Base-by-base conservation (phyloP, 2,888 invertebrate genomes). In the Apeira syringaria region DNA sequence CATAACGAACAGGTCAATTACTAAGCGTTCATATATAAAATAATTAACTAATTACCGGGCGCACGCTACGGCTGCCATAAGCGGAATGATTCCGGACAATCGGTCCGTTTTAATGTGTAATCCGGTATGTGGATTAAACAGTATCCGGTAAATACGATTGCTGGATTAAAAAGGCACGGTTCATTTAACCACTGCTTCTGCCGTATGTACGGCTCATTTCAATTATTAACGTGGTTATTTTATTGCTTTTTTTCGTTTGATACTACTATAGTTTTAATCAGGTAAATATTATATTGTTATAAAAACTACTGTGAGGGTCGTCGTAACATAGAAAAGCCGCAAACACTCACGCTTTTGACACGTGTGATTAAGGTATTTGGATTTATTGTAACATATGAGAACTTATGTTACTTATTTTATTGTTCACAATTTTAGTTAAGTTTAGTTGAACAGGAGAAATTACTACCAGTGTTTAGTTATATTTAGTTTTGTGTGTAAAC, bases 81-180 rank as follows among this genome's bases (percentile, higher is more conserved):
- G 36, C 31, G 45, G 45, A 30, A 48, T 46, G 46, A 33, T 46
- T 34, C 29, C 35, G 34, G 37, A 29, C 48, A 47, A 48, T 53
- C 43, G 30, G 9, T 17, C 24, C 30, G 30, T 35, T 33, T 44
- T 33, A 39, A 37, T 39, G 31, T 35, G 36, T 13, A 22, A 27
- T 43, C 32, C 36, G 33, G 33, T 35, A 37, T 39, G 31, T 8
- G 39, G 34, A 39, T 43, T 42, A 41, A 35, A 45, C 47, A 38
- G 52, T 38, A 50, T 50, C 52, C 49, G 53, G 48, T 56, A 56
- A 56, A 56, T 53, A 53, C 56, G 47, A 34, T 34, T 28, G 41
- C 50, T 38, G 74, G 78, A 77, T 79, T 79, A 72, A 79, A 77
- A 76, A 62, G 67, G 57, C 65, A 68, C 77, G 69, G 75, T 72